These are phyloP conservation scores for Drosophila borborema DNA, from an alignment of 2,888 invertebrate species.

Conservation along the genomic window DNA sequence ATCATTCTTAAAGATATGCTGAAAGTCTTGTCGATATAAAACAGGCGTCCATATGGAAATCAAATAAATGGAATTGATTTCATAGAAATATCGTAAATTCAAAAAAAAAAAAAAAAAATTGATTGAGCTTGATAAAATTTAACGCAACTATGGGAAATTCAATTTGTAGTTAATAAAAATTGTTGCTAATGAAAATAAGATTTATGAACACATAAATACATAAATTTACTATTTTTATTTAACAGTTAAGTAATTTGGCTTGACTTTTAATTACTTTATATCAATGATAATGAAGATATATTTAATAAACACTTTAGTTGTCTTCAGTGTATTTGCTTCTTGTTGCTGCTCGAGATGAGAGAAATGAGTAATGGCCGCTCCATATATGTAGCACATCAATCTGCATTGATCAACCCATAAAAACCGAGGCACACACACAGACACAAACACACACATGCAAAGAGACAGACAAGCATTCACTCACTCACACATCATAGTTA, in stretches of 20 bases:
- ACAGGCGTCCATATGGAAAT: neutral
- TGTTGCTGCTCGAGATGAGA: slow-evolving; percentile 42
- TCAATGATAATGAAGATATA: neutral
- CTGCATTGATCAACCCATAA: slow-evolving; percentile 83
- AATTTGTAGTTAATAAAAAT: neutral
- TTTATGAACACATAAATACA: neutral
- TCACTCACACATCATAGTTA: slow-evolving; percentile 21
- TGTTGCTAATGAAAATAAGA: neutral
- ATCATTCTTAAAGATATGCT: slow-evolving; percentile 8
- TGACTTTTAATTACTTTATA: no score
- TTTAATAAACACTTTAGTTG: neutral
- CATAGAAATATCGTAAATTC: neutral
- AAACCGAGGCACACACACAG: slow-evolving; percentile 55
- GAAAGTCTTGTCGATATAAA: neutral
- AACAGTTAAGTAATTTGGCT: neutral
- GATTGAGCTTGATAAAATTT: neutral
- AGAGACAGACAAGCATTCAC: neutral
- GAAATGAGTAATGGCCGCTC: slow-evolving; percentile 85
- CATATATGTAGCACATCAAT: slow-evolving; percentile 83
- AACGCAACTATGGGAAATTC: neutral
- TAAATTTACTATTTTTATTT: neutral
- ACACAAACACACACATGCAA: slow-evolving; percentile 12
- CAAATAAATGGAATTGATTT: neutral
- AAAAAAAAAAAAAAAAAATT: neutral
- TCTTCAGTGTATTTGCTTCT: neutral